Evolutionary conservation across 2,113 vertebrate species (phyloP).

Genomic region (Brienomyrus brachyistius): DNA sequence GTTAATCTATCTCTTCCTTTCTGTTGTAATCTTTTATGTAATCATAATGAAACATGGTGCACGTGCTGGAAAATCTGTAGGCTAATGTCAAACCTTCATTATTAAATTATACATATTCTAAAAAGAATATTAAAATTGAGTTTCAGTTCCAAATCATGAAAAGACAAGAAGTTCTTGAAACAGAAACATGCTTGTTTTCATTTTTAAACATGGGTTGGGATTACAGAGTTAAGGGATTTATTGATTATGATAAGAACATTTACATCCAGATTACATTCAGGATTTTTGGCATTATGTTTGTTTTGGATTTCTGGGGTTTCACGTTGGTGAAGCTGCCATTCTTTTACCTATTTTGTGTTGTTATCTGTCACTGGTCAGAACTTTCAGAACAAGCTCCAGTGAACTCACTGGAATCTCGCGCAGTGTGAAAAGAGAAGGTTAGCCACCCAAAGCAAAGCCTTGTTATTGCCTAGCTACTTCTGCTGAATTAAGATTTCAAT

Average conservation of each 20-base stretch:
- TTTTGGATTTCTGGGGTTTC: conserved; percentile 13
- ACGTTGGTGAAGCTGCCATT: background rate
- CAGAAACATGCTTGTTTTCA: conserved; percentile 29
- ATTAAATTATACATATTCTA: background rate
- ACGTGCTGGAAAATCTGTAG: conserved; percentile 17
- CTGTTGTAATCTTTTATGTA: conserved; percentile 30
- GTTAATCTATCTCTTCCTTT: background rate
- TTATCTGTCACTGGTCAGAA: background rate
- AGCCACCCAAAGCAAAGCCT: background rate
- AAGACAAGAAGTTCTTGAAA: background rate
- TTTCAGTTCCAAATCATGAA: background rate
- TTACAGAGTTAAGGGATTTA: conserved; percentile 27
- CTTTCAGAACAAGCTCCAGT: background rate
- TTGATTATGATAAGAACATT: conserved; percentile 22
- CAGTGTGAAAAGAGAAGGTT: background rate
- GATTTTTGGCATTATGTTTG: conserved; percentile 26
- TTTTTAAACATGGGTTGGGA: conserved; percentile 25
- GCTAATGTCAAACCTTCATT: conserved; percentile 26
- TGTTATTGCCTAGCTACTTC: background rate
- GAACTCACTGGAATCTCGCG: background rate
- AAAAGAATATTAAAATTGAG: background rate
- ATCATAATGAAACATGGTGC: conserved; percentile 32
- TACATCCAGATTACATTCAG: conserved; percentile 32
- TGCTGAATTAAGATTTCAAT: background rate
- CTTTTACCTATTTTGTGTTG: background rate